Evolutionary conservation across 2,113 vertebrate species (phyloP).

Genomic region (Trachemys scripta): DNA sequence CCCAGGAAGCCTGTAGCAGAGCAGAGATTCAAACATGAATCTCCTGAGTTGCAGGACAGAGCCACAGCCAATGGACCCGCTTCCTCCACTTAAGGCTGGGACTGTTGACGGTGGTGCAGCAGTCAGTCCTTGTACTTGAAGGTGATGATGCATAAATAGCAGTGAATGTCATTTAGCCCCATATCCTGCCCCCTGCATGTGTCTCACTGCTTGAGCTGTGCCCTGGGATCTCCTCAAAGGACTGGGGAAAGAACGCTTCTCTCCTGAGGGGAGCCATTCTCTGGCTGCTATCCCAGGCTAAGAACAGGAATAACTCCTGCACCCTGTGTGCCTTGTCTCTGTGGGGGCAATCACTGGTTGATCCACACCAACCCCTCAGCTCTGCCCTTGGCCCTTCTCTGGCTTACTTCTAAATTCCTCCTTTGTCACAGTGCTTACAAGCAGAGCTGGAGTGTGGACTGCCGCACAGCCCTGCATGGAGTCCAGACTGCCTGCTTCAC

Average conservation of each 20-base stretch:
- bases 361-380: not conserved
- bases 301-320: not conserved
- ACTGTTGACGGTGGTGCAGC: not conserved
- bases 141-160: not conserved
- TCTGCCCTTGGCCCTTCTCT: not conserved
- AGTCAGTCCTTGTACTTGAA: not conserved
- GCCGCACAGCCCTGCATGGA: accelerated
- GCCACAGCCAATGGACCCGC: not conserved
- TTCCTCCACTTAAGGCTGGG: not conserved
- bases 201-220: not conserved
- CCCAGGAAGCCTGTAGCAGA: not conserved
- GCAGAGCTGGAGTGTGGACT: no score
- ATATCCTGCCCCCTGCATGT: not conserved
- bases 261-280: not conserved
- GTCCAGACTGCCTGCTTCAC: accelerated
- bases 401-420: not conserved
- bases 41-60: not conserved
- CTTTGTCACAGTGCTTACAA: no score
- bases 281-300: not conserved
- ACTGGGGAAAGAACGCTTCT: not conserved
- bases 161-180: not conserved
- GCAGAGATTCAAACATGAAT: no score
- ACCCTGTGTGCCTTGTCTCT: not conserved
- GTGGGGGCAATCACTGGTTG: no score
- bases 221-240: not conserved